phyloP scores from a whole-genome alignment of 2,797 vertebrate genomes.

The Trichosurus vulpecula region DNA sequence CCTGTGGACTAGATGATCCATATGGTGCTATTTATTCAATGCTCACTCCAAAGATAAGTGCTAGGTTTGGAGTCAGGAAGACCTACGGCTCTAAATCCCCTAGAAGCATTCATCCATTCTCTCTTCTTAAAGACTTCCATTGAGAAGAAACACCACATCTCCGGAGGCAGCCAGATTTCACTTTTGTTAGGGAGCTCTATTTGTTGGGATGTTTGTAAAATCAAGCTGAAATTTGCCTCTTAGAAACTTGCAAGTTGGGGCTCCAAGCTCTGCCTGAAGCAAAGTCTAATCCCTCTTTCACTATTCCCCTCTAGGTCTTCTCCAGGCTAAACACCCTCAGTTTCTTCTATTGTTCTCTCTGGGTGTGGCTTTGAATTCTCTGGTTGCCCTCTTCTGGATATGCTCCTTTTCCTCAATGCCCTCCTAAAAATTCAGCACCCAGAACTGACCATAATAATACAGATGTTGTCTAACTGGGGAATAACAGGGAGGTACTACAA shows the following conservation, averaged over 20 bases:
- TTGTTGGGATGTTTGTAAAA: background rate
- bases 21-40: background rate
- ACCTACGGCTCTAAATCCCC: background rate
- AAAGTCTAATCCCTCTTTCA: background rate
- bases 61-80: background rate
- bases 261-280: background rate
- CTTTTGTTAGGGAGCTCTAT: background rate
- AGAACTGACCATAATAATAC: background rate
- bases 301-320: background rate
- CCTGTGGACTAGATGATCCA: background rate
- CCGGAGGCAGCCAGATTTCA: background rate
- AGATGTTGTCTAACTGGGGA: background rate
- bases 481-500: background rate
- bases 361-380: background rate
- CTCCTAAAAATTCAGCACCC: background rate
- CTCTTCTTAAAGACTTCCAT: background rate
- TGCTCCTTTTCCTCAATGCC: background rate
- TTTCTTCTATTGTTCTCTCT: background rate
- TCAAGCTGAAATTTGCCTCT: background rate
- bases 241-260: too few relatives aligned
- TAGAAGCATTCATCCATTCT: background rate
- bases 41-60: background rate
- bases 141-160: background rate
- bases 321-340: background rate
- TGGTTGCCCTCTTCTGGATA: background rate